Conservation (phyloP, 2,797 vertebrate genomes). For the Acestrorhynchus altus region DNA sequence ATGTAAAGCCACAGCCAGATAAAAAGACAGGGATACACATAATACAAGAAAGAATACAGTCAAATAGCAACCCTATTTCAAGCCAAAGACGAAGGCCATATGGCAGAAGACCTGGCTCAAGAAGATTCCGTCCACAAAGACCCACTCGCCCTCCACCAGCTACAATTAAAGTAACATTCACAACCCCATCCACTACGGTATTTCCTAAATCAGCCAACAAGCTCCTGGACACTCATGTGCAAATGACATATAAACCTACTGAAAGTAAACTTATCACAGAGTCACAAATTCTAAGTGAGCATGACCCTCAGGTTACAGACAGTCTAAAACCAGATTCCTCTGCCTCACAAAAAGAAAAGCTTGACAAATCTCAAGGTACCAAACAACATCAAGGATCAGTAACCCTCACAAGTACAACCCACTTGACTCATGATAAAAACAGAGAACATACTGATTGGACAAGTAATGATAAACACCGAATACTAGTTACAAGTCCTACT, state of each 20-base stretch:
- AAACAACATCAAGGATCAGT: neutral
- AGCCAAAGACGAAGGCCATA: constrained; percentile 70
- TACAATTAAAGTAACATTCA: constrained; percentile 47
- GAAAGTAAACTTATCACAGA: neutral
- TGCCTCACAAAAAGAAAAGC: constrained; percentile 18
- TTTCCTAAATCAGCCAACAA: constrained; percentile 48
- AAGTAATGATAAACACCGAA: constrained; percentile 27
- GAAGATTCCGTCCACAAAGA: constrained; percentile 67
- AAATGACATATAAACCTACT: constrained; percentile 27
- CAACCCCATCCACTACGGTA: constrained; percentile 46
- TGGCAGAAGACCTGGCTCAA: constrained; percentile 69
- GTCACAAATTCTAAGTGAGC: constrained; percentile 19
- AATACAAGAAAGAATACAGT: constrained; percentile 57
- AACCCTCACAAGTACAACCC: constrained; percentile 25
- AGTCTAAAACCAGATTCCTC: constrained; percentile 17
- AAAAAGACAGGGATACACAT: constrained; percentile 49
- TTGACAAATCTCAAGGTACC: constrained; percentile 14
- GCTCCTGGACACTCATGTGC: constrained; percentile 34
- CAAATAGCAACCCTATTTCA: constrained; percentile 53
- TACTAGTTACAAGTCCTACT: constrained; percentile 33
- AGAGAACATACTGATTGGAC: constrained; percentile 27
- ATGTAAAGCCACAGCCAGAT: constrained; percentile 34
- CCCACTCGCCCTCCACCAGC: constrained; percentile 52
- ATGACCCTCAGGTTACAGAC: constrained; percentile 12
- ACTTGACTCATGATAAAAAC: constrained; percentile 19